Conservation (phyloP, 1,140 invertebrate species). For the Saccostrea glomerata region DNA sequence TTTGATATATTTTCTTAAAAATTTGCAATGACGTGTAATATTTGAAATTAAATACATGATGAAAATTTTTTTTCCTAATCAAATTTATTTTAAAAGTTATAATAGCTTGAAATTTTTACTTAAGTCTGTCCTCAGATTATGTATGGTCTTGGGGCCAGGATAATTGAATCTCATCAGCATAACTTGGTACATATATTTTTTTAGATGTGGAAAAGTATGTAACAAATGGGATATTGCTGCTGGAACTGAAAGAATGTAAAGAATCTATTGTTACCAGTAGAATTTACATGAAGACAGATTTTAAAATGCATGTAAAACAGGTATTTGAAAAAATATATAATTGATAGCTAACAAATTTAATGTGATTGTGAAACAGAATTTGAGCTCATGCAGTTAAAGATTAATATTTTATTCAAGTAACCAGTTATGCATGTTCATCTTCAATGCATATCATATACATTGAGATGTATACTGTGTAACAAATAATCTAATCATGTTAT, state of each 20-base stretch:
- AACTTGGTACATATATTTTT: background rate
- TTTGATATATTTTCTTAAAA: too few relatives aligned
- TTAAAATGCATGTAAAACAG: conserved; percentile 26
- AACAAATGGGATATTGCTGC: background rate
- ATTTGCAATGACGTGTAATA: too few relatives aligned
- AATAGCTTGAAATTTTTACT: too few relatives aligned
- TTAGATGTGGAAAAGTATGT: conserved; percentile 24
- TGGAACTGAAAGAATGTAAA: conserved; percentile 5
- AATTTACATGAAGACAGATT: conserved; percentile 40
- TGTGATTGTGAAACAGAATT: background rate
- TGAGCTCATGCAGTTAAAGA: background rate
- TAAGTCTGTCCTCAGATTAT: too few relatives aligned
- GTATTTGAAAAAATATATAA: conserved; percentile 21
- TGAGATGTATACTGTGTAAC: background rate
- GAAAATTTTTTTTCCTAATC: too few relatives aligned
- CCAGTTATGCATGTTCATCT: too few relatives aligned
- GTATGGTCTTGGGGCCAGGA: too few relatives aligned
- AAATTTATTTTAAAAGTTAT: too few relatives aligned
- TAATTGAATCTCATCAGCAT: too few relatives aligned
- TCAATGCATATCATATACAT: too few relatives aligned
- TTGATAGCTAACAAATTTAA: background rate
- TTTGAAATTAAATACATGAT: too few relatives aligned
- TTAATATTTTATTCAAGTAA: background rate
- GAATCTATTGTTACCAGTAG: background rate
- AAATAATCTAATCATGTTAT: background rate